Evolutionary conservation across 2,797 vertebrate species (phyloP).

Genomic region (Sandelia bainsii): DNA sequence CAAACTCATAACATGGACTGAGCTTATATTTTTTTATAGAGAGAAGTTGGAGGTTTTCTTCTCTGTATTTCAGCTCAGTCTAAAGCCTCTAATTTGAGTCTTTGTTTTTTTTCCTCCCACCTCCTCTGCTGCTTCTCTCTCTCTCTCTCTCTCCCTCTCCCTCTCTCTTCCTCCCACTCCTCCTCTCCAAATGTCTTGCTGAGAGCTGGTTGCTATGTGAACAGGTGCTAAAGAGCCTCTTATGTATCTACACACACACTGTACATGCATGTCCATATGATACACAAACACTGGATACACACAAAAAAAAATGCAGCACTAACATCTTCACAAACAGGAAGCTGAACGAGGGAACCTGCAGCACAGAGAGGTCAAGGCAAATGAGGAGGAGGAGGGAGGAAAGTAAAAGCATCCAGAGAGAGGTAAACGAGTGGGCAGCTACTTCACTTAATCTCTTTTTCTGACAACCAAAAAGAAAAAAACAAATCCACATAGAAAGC

Average conservation of each 20-base stretch:
- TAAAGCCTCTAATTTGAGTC: conserved; percentile 35
- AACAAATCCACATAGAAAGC: conserved; percentile 23
- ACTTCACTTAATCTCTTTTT: conserved; percentile 16
- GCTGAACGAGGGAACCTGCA: not conserved
- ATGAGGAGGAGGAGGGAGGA: conserved; percentile 15
- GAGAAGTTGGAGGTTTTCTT: conserved; percentile 9
- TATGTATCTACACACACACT: conserved; percentile 19
- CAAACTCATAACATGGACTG: not conserved
- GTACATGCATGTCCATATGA: not conserved
- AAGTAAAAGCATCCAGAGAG: conserved; percentile 22
- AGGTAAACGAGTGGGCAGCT: conserved; percentile 44
- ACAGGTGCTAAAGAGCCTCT: conserved; percentile 73
- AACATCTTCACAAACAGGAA: conserved; percentile 2
- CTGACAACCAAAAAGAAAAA: conserved; percentile 4
- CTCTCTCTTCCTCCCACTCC: not conserved
- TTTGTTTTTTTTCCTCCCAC: conserved; percentile 21
- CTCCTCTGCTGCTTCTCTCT: not conserved
- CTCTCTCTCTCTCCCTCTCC: not conserved
- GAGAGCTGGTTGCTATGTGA: conserved; percentile 82
- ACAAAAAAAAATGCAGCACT: not conserved
- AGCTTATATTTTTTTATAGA: not conserved
- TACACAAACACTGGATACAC: conserved; percentile 5
- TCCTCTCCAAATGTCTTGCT: conserved; percentile 43
- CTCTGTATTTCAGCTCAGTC: not conserved
- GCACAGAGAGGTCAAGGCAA: conserved; percentile 24